These are phyloP conservation scores for Stictonetta naevosa DNA, from an alignment of 2,113 vertebrate species.

Conservation along the genomic window DNA sequence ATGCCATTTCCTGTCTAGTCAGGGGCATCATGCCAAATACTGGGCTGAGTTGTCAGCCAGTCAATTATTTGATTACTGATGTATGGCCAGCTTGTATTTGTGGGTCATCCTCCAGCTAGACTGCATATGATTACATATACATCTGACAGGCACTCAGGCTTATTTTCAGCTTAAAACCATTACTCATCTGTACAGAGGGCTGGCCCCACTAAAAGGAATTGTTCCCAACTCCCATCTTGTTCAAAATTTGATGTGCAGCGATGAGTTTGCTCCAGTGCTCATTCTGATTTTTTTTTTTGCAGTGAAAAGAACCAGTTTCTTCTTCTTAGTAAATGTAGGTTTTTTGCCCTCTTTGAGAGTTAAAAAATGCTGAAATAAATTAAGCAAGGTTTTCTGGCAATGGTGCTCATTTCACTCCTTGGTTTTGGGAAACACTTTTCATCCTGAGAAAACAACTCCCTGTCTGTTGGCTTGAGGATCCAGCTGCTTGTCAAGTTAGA, in stretches of 20 bases:
- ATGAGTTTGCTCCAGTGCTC: not conserved
- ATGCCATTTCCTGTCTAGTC: conserved; percentile 33
- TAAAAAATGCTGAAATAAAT: not conserved
- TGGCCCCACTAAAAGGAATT: not conserved
- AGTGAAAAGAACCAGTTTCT: not conserved
- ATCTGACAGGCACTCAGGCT: not conserved
- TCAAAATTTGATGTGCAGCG: not conserved
- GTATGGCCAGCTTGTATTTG: conserved; percentile 25
- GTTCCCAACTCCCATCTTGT: not conserved
- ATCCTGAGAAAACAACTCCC: conserved; percentile 49
- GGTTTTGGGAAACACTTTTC: conserved; percentile 52
- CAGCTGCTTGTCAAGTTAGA: conserved; percentile 76
- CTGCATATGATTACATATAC: not conserved
- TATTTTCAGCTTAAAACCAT: conserved; percentile 16
- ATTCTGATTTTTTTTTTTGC: not conserved
- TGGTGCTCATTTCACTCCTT: not conserved
- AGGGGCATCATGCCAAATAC: conserved; percentile 29
- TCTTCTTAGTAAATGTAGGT: not conserved
- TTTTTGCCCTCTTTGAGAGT: not conserved
- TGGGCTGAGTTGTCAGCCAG: conserved; percentile 34
- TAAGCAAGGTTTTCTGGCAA: not conserved
- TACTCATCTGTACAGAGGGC: not conserved
- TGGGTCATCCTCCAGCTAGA: not conserved
- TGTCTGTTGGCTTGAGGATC: conserved; percentile 60
- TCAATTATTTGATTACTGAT: conserved; percentile 48